These are phyloP conservation scores for Morpho helenor DNA, from an alignment of 2,888 invertebrate genomes.

Conservation along the genomic window DNA sequence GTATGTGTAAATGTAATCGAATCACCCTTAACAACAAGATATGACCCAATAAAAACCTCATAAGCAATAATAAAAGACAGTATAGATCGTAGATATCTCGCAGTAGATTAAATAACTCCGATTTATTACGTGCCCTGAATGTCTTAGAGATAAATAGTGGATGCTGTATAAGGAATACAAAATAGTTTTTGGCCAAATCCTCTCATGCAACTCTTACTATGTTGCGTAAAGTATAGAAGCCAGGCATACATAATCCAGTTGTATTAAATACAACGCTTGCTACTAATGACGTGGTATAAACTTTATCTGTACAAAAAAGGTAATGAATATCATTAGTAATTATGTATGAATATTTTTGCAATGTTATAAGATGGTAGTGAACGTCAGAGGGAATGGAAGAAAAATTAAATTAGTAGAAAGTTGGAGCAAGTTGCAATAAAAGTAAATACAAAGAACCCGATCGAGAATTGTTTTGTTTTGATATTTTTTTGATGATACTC, in stretches of 20 bases:
- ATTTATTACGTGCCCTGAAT: constrained; percentile 66
- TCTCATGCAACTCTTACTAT: constrained; percentile 23
- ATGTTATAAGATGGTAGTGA: constrained; percentile 12
- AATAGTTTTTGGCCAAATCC: constrained; percentile 37
- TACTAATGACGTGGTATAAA: not conserved
- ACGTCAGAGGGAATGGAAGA: constrained; percentile 25
- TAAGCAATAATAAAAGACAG: constrained; percentile 28
- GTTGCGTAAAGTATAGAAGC: constrained; percentile 17
- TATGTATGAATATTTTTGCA: not conserved
- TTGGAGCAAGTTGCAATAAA: constrained; percentile 20
- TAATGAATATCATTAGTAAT: constrained; percentile 3
- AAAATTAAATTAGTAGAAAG: constrained; percentile 34
- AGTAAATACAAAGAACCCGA: constrained; percentile 23
- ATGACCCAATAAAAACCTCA: constrained; percentile 22
- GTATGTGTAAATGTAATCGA: constrained; percentile 18
- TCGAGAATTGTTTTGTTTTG: constrained; percentile 22
- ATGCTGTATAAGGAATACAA: constrained; percentile 42
- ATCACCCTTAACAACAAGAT: constrained; percentile 16
- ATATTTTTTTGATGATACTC: constrained; percentile 20
- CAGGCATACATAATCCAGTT: not conserved
- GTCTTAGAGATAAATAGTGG: constrained; percentile 53
- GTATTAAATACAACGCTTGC: constrained; percentile 10
- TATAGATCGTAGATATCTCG: constrained; percentile 37
- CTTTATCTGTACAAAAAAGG: not conserved
- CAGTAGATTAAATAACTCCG: constrained; percentile 67